Evolutionary conservation across 2,888 invertebrate species (phyloP).

Genomic region (Synanthedon vespiformis): DNA sequence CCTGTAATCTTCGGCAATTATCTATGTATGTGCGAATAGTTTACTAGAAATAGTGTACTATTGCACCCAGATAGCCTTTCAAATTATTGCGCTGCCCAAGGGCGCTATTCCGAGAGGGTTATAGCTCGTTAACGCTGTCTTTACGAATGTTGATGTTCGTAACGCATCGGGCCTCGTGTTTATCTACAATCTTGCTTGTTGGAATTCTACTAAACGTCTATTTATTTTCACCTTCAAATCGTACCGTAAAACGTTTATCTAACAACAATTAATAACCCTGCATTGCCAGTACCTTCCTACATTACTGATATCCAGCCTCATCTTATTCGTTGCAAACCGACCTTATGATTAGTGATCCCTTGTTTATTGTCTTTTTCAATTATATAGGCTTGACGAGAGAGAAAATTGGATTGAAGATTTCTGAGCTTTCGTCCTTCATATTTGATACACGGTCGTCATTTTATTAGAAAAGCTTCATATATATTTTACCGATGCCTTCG

Average conservation of each 20-base stretch:
- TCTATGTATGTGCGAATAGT: conserved; percentile 6
- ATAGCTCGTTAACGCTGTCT: conserved; percentile 11
- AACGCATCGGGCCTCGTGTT: not conserved
- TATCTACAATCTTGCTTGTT: not conserved
- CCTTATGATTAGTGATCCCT: too few relatives aligned
- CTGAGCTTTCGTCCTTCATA: too few relatives aligned
- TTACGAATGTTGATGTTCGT: conserved; percentile 11
- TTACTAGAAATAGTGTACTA: conserved; percentile 6
- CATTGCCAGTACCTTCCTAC: too few relatives aligned
- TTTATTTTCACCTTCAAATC: not conserved
- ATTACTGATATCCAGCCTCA: too few relatives aligned
- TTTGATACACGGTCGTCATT: too few relatives aligned
- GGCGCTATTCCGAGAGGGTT: conserved; percentile 10
- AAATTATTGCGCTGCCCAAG: conserved; percentile 16
- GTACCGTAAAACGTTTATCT: not conserved
- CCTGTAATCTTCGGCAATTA: conserved; percentile 7
- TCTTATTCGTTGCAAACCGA: too few relatives aligned
- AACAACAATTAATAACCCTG: too few relatives aligned
- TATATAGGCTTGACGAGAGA: too few relatives aligned
- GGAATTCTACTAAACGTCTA: not conserved
- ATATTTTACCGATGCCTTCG: too few relatives aligned
- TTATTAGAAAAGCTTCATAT: too few relatives aligned
- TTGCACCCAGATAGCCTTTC: conserved; percentile 12
- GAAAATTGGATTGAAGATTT: too few relatives aligned
- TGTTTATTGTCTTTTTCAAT: too few relatives aligned